Conservation (phyloP, 2,888 invertebrate genomes). For the Heliconius cydno region DNA sequence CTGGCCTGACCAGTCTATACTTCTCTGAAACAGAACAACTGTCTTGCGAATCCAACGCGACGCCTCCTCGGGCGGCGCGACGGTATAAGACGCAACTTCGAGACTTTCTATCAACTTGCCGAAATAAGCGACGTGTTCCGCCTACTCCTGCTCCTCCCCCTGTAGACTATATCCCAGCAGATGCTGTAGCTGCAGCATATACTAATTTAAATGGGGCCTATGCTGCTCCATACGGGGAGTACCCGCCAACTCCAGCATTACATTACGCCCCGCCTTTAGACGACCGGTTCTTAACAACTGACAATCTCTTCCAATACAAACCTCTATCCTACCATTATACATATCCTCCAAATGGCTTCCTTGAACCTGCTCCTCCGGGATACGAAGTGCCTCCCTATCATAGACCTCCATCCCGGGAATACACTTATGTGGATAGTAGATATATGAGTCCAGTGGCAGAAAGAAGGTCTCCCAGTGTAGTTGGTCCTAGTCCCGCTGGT, state of each 20-base stretch:
- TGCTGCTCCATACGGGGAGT: constrained; percentile 89
- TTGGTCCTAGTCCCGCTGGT: constrained; percentile 76
- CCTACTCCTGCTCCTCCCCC: constrained; percentile 85
- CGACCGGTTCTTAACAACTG: constrained; percentile 90
- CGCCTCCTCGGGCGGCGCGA: constrained; percentile 91
- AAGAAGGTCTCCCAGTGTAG: constrained; percentile 85
- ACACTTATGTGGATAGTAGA: constrained; percentile 84
- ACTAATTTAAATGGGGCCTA: constrained; percentile 91
- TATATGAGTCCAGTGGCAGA: constrained; percentile 85
- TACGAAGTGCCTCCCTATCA: constrained; percentile 86
- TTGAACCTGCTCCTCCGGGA: constrained; percentile 87
- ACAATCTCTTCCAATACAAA: constrained; percentile 95
- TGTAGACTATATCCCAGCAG: constrained; percentile 87
- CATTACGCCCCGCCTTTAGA: constrained; percentile 87
- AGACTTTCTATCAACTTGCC: constrained; percentile 96
- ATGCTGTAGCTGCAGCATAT: constrained; percentile 90
- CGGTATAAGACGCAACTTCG: constrained; percentile 96
- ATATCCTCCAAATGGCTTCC: constrained; percentile 92
- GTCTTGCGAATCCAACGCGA: constrained; percentile 84
- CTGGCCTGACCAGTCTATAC: constrained; percentile 94
- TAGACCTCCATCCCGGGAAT: constrained; percentile 83
- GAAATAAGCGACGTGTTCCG: constrained; percentile 88
- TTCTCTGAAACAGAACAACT: constrained; percentile 94
- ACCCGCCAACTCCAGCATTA: constrained; percentile 87
- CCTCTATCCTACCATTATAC: constrained; percentile 92